Base-by-base conservation (phyloP, 2,113 vertebrate species). In the Megalops atlanticus region DNA sequence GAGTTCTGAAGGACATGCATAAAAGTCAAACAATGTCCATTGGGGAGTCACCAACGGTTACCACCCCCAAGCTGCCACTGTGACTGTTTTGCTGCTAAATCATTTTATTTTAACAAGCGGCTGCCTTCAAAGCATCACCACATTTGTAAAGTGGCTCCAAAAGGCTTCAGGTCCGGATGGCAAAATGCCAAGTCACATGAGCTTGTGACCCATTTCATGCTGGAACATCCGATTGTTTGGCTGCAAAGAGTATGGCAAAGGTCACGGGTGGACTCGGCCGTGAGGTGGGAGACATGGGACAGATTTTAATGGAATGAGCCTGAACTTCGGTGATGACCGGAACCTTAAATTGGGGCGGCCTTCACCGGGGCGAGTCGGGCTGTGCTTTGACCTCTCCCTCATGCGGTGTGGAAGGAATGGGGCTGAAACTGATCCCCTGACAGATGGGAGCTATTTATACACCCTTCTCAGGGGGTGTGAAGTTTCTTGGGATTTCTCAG, bases 361-460 rank as follows among this genome's bases (percentile, higher is more conserved):
- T 35, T 71, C 33, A 71, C n/a, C 64, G 69, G 78, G 33, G 24
- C 43, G 45, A 73, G 24, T 74, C 45, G 27, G 79, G 70, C 43
- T 73, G 41, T 15, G 45, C 33, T 31, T 64, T 64, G 58, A 64
- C 58, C 58, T 64, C n/a, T 72, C 45, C n/a, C 36, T 43, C 40
- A 21, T 4, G 16, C 69, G 35, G 69, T 21, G n/a, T 16, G 33
- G 75, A 84, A 71, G 79, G 70, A 68, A 75, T 75, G 85, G 18
- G 74, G 18, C 4, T 35, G 52, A 82, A 86, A 76, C 84, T 87
- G 68, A 84, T n/a, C 89, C 88, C 87, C 52, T 77, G 81, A 89
- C 92, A 93, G 91, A 92, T 92, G 92, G 90, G 49, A 78, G 80
- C 91, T 95, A 95, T 93, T 91, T 94, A 93, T 94, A 93, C 85